Conservation (phyloP, 2,113 vertebrate species). For the Piaya cayana region DNA sequence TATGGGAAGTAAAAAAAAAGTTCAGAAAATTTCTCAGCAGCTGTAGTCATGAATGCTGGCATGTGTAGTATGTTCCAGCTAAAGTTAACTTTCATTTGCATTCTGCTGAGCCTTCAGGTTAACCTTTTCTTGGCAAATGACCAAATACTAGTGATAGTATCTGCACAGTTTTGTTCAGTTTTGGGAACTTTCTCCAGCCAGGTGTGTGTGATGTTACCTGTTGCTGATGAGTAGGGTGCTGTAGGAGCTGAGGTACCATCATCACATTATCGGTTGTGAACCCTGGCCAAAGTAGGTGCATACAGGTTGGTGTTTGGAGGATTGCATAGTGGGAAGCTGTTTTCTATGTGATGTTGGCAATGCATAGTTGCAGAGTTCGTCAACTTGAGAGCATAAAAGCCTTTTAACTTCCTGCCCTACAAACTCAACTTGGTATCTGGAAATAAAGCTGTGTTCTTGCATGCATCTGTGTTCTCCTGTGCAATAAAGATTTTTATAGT, state of each 20-base stretch:
- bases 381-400: background rate
- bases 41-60: background rate
- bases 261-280: background rate
- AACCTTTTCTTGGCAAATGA: background rate
- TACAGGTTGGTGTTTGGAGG: background rate
- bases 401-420: slow-evolving; percentile 20
- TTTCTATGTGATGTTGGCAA: background rate
- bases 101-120: background rate
- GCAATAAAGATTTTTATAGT: slow-evolving; percentile 58
- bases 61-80: background rate
- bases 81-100: background rate
- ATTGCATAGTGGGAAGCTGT: background rate
- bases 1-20: background rate
- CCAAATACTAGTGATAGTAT: background rate
- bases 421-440: slow-evolving; percentile 26
- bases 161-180: background rate
- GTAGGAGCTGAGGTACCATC: background rate
- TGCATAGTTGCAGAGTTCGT: background rate
- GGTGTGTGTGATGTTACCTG: background rate
- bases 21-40: background rate
- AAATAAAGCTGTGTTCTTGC: slow-evolving; percentile 45
- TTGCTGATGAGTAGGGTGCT: background rate
- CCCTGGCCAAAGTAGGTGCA: background rate
- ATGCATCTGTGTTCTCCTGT: slow-evolving; percentile 11
- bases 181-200: background rate